Evolutionary conservation across 2,113 vertebrate species (phyloP).

Genomic region (Agelaius phoeniceus): DNA sequence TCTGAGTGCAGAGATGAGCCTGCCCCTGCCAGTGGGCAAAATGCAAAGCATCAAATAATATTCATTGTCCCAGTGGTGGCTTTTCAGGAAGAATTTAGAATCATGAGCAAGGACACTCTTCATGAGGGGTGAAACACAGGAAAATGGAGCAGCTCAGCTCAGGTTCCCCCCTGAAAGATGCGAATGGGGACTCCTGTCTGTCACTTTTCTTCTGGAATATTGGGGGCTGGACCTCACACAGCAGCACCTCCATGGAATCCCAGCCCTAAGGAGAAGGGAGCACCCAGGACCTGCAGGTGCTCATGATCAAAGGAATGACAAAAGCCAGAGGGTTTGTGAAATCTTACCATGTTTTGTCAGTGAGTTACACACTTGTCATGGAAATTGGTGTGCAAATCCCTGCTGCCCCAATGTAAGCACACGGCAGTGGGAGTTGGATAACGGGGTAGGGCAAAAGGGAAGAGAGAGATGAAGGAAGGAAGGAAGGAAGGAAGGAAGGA

Average conservation of each 20-base stretch:
- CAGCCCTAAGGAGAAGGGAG: background rate
- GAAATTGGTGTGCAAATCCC: too few relatives aligned
- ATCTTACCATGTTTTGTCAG: background rate
- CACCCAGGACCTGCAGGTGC: too few relatives aligned
- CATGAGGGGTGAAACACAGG: background rate
- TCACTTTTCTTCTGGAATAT: background rate
- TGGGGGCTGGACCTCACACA: fast-evolving
- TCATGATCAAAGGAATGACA: fast-evolving
- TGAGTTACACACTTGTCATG: too few relatives aligned
- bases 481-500: too few relatives aligned
- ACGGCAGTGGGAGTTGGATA: fast-evolving
- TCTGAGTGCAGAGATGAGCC: too few relatives aligned
- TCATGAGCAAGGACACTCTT: fast-evolving
- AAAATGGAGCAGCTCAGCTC: background rate
- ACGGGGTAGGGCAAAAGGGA: fast-evolving
- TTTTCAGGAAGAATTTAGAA: background rate
- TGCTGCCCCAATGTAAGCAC: fast-evolving
- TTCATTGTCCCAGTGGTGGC: background rate
- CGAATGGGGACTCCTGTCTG: fast-evolving
- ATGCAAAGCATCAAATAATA: background rate
- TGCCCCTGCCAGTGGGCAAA: fast-evolving
- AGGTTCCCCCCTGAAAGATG: fast-evolving
- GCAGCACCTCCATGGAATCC: fast-evolving
- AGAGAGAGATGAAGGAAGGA: background rate
- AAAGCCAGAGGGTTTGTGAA: background rate